Conservation (phyloP, 2,888 invertebrate genomes). For the Lordiphosa fenestrarum region DNA sequence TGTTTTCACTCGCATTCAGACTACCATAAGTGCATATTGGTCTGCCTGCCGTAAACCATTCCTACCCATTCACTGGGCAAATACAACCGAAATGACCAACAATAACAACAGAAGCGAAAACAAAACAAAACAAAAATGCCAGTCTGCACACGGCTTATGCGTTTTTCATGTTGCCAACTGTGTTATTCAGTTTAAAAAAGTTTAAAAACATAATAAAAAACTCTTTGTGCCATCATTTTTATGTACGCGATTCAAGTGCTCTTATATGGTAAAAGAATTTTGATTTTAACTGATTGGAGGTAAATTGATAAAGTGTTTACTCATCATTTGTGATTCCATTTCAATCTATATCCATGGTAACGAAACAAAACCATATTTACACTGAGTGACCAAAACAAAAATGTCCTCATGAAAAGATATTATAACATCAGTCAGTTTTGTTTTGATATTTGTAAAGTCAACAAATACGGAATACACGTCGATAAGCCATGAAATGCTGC, state of each 20-base stretch:
- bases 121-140: conserved; percentile 8
- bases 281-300: conserved; percentile 21
- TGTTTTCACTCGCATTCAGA: conserved; percentile 22
- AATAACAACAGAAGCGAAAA: conserved; percentile 22
- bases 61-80: conserved; percentile 41
- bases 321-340: too few relatives aligned
- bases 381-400: too few relatives aligned
- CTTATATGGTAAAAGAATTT: conserved; percentile 15
- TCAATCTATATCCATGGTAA: too few relatives aligned
- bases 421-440: too few relatives aligned
- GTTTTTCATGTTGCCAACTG: conserved; percentile 27
- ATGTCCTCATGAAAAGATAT: too few relatives aligned
- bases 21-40: conserved; percentile 59
- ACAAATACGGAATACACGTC: too few relatives aligned
- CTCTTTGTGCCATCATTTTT: conserved; percentile 1
- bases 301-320: conserved; percentile 1
- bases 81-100: conserved; percentile 28
- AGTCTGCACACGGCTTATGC: conserved; percentile 23
- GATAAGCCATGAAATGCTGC: too few relatives aligned
- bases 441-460: too few relatives aligned
- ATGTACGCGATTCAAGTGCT: conserved; percentile 10
- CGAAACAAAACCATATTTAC: too few relatives aligned
- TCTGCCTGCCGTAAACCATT: conserved; percentile 15
- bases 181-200: conserved; percentile 13
- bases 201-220: conserved; percentile 4